phyloP scores from a whole-genome alignment of 1,140 invertebrate genomes.

The Chlorops oryzae region DNA sequence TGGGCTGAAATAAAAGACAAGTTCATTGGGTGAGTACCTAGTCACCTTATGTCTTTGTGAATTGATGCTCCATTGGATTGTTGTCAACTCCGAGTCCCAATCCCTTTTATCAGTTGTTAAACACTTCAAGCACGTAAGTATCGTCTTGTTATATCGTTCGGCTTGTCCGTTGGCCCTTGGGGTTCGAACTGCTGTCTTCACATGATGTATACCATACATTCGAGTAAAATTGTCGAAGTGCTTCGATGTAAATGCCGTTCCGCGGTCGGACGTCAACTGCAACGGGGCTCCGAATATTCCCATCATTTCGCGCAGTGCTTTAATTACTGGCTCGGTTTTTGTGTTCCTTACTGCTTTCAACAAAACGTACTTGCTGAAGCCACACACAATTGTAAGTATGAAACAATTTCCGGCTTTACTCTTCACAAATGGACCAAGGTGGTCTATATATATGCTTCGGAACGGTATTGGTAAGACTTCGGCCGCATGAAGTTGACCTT shows the following conservation, averaged over 20 bases:
- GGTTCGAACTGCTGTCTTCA: no score
- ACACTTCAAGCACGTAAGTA: no score
- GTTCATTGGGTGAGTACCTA: no score
- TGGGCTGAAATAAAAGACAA: no score
- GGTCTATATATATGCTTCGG: conserved; percentile 28
- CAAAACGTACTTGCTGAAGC: conserved; percentile 20
- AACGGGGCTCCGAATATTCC: background rate
- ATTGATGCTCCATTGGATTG: no score
- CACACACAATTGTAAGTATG: conserved; percentile 45
- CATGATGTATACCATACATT: no score
- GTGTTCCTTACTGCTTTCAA: conserved; percentile 12
- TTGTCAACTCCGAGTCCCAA: no score
- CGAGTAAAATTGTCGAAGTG: conserved; percentile 12
- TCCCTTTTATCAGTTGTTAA: no score
- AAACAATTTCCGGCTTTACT: conserved; percentile 43
- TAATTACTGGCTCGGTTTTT: conserved; percentile 16
- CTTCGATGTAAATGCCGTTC: conserved; percentile 5
- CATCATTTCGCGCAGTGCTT: conserved; percentile 3
- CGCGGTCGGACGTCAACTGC: background rate
- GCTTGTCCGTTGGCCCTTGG: no score
- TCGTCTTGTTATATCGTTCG: no score
- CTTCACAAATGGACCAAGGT: conserved; percentile 29
- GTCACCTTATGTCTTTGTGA: no score
- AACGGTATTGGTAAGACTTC: conserved; percentile 29
- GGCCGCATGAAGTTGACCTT: conserved; percentile 25